A percentile compares a stretch with the other conserved stretches of the same genome.
Conservation (phyloP, 2,888 invertebrate genomes). For the Micoletzkya japonica region DNA sequence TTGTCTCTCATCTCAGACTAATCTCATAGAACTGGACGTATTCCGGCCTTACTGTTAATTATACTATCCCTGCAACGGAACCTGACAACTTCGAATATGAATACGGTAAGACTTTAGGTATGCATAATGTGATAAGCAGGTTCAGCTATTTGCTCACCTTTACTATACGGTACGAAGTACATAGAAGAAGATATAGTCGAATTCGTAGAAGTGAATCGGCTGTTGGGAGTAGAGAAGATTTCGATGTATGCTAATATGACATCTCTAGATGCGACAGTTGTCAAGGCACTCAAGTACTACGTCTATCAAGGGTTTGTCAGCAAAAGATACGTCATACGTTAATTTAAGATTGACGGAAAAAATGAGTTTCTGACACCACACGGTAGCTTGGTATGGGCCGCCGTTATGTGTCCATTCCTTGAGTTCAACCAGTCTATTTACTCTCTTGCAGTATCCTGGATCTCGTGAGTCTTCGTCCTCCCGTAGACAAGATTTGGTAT, state of each 20-base stretch:
- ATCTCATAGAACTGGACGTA: not conserved
- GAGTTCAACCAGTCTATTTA: not conserved
- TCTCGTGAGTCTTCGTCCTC: not conserved
- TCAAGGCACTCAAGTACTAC: constrained; percentile 8
- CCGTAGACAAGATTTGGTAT: constrained; percentile 19
- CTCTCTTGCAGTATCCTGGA: not conserved
- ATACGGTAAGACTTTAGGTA: not conserved
- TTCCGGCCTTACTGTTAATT: not conserved
- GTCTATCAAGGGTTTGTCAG: constrained; percentile 5
- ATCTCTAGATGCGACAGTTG: not conserved
- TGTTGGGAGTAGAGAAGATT: constrained; percentile 18
- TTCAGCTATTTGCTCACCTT: constrained; percentile 22
- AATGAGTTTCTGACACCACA: not conserved
- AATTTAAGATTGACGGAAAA: not conserved
- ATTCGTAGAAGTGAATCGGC: constrained; percentile 18
- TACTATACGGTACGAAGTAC: constrained; percentile 19
- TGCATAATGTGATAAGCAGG: not conserved
- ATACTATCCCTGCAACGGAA: constrained; percentile 10
- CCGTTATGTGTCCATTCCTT: not conserved
- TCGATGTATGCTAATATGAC: constrained; percentile 2
- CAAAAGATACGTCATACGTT: not conserved
- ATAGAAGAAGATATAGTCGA: constrained; percentile 19
- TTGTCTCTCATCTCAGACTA: not conserved
- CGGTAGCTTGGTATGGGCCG: too few species aligned
- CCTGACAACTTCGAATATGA: not conserved